Base-by-base conservation (phyloP, 2,113 vertebrate species). In the Hippotragus niger region DNA sequence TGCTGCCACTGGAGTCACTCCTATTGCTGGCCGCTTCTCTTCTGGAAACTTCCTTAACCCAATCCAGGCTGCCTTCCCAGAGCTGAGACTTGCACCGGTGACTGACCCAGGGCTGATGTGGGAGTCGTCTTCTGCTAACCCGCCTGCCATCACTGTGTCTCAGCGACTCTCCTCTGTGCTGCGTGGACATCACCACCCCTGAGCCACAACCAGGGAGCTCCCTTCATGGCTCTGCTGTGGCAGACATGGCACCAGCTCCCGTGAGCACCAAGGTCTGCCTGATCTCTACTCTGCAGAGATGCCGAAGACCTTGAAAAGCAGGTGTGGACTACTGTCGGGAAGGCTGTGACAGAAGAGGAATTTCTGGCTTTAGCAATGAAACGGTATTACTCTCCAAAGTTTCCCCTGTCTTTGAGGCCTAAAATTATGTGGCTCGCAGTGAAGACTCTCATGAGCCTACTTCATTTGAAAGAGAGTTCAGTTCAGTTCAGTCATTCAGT, bases 121-220 rank as follows among this genome's bases (percentile, higher is more conserved):
- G 36, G 45, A 53, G 7, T 9, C 6, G 0, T 36, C 17, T 29
- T 43, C 10, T 25, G 27, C 76, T 53, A 43, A 62, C n/a, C 76
- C 5, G 1, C 25, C 81, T 6, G 1, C 55, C 7, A 15, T 43
- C 2, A 1, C 58, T 16, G 47, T 21, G 50, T 29, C 27, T 2
- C 31, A 25, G 60, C 5, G 12, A 71, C 23, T 21, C 29, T 87
- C 40, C 93, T 71, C 31, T 16, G 47, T 2, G 6, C 31, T 3
- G 3, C 0, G 50, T 57, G 58, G 19, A 31, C 31, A n/a, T 31
- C 7, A 16, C 60, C 76, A 8, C 12, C 16, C n/a, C 71, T 1
- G 23, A 17, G 55, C 45, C 62, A 43, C n/a, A 33, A 43, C 1
- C 8, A 33, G 13, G 6, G 57, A 25, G 25, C 55, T 78, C 84